Percentiles rank a stretch among this genome's conserved stretches.
These are phyloP conservation scores for Axea sp. DNA, from an alignment of 2,888 invertebrate species.

Conservation along the genomic window DNA sequence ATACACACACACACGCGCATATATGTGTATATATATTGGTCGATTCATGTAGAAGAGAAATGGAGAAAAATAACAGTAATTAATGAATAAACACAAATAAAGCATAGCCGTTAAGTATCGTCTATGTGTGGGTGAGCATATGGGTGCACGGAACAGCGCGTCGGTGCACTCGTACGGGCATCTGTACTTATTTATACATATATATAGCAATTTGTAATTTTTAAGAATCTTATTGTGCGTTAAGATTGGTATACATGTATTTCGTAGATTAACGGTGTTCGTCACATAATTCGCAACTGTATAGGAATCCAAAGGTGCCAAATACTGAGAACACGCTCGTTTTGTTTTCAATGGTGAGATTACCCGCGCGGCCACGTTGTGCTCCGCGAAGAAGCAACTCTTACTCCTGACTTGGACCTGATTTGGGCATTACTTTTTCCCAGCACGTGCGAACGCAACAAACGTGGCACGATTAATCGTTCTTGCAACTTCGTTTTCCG, in stretches of 20 bases:
- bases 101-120: conserved; percentile 63
- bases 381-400: conserved; percentile 13
- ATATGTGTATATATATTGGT: conserved; percentile 1
- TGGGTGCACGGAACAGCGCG: conserved; percentile 1
- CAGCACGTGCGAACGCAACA: conserved; percentile 5
- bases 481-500: conserved; percentile 1
- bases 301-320: conserved; percentile 65
- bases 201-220: conserved; percentile 53
- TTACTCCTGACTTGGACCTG: conserved; percentile 31
- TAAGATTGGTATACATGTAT: conserved; percentile 65
- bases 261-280: conserved; percentile 62
- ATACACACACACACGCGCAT: conserved; percentile 23
- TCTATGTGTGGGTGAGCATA: conserved; percentile 39
- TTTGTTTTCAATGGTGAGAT: conserved; percentile 14
- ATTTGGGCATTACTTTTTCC: conserved; percentile 54
- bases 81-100: conserved; percentile 17
- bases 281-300: conserved; percentile 55
- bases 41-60: too few relatives aligned
- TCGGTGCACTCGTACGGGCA: conserved; percentile 7
- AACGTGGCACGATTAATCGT: too few relatives aligned
- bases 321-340: conserved; percentile 18
- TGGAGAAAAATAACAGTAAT: too few relatives aligned
- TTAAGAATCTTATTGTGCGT: conserved; percentile 61
- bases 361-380: too few relatives aligned
- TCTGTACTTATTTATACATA: conserved; percentile 47